A percentile compares a stretch with the other conserved stretches of the same genome.
Conservation (phyloP, 2,113 vertebrate genomes). For the Rattus norvegicus region DNA sequence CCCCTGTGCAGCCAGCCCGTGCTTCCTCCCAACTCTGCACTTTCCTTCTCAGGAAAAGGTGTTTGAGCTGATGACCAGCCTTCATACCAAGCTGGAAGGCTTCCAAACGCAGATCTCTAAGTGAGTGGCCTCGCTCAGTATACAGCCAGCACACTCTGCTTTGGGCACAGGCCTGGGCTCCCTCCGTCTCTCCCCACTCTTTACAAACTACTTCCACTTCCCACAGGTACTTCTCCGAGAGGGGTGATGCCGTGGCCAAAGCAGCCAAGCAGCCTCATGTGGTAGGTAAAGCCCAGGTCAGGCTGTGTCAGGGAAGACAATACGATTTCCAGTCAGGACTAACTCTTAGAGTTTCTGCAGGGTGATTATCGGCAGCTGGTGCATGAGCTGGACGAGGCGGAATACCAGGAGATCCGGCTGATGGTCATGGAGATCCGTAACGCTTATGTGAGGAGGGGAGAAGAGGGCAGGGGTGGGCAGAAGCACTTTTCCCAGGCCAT, state of each 20-base stretch:
- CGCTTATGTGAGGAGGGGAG: constrained; percentile 88
- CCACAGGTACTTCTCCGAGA: constrained; percentile 92
- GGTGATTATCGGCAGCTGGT: constrained; percentile 94
- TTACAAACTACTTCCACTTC: background rate
- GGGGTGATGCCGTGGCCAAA: constrained; percentile 93
- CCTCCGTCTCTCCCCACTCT: background rate
- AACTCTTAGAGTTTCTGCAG: constrained; percentile 79
- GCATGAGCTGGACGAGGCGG: constrained; percentile 92
- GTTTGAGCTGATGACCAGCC: constrained; percentile 92
- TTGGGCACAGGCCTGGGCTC: background rate
- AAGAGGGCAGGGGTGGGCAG: background rate
- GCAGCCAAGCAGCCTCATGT: constrained; percentile 93
- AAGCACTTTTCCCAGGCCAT: constrained; percentile 16
- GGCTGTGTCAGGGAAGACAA: background rate
- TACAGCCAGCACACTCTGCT: background rate
- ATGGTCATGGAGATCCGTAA: constrained; percentile 92
- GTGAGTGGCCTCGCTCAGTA: constrained; percentile 82
- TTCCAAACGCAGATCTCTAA: constrained; percentile 94
- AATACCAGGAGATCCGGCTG: constrained; percentile 91
- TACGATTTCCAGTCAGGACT: constrained; percentile 1
- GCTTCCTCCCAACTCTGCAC: background rate
- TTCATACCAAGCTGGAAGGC: constrained; percentile 92
- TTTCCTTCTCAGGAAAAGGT: constrained; percentile 90
- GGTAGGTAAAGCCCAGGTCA: constrained; percentile 83
- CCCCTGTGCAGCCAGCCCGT: background rate